Percentiles rank a stretch among this genome's conserved stretches.
phyloP scores from a whole-genome alignment of 2,888 invertebrate genomes.

The Aquatica leii region DNA sequence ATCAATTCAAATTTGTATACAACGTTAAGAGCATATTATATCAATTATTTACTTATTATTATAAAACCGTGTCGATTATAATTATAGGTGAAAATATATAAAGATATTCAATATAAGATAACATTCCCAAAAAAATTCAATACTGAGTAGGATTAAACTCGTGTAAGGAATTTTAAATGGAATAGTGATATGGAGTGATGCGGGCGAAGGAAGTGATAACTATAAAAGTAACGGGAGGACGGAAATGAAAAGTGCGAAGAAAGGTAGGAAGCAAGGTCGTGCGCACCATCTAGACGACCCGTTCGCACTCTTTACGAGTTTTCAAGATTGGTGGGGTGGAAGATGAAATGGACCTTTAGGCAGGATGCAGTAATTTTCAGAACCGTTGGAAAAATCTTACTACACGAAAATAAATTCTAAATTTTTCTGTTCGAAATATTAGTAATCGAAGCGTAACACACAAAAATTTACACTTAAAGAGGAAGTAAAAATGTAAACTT shows the following conservation, averaged over 20 bases:
- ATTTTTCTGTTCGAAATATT: conserved; percentile 22
- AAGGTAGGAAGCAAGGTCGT: conserved; percentile 57
- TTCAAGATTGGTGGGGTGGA: conserved; percentile 47
- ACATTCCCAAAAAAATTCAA: conserved; percentile 32
- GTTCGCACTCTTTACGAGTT: conserved; percentile 50
- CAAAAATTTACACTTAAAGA: too few relatives aligned
- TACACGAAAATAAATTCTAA: conserved; percentile 22
- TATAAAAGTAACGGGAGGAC: conserved; percentile 58
- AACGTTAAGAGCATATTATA: too few relatives aligned
- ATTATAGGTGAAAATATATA: conserved; percentile 15
- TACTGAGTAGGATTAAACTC: conserved; percentile 48
- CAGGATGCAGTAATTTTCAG: conserved; percentile 38
- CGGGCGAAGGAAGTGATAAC: conserved; percentile 57
- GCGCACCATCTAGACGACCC: conserved; percentile 57
- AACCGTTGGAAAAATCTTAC: conserved; percentile 36
- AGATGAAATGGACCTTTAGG: conserved; percentile 44
- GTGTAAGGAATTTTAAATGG: conserved; percentile 50
- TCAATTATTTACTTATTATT: too few relatives aligned
- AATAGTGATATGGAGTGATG: conserved; percentile 43
- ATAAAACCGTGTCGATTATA: conserved; percentile 9
- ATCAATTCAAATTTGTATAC: too few relatives aligned
- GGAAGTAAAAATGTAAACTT: too few relatives aligned
- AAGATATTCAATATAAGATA: conserved; percentile 34
- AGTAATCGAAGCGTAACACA: not conserved
- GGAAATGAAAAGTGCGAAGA: conserved; percentile 59